These are phyloP conservation scores for Miniopterus natalensis DNA, from an alignment of 2,113 vertebrate genomes.

Conservation along the genomic window DNA sequence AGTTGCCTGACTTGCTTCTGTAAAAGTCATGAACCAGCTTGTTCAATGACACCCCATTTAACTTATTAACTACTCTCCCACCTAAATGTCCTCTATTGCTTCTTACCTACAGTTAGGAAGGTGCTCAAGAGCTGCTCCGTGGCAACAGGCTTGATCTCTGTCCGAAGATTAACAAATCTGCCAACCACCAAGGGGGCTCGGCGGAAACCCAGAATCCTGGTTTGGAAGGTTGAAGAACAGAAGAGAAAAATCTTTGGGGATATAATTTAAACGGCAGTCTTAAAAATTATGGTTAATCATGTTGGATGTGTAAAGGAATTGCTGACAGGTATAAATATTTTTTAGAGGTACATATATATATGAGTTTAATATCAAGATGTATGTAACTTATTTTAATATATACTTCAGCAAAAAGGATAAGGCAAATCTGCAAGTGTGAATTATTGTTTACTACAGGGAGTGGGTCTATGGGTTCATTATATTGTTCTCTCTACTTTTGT, in stretches of 20 bases:
- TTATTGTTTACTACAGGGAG: not conserved
- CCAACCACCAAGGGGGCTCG: constrained; percentile 97
- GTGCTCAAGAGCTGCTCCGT: constrained; percentile 97
- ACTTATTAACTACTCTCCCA: not conserved
- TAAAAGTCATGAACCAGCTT: constrained; percentile 3
- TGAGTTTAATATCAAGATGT: not conserved
- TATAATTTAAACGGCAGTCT: not conserved
- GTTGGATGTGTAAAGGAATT: not conserved
- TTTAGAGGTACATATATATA: constrained; percentile 31
- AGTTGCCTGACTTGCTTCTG: not conserved
- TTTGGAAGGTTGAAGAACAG: constrained; percentile 54
- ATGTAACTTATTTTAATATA: not conserved
- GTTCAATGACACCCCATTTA: not conserved
- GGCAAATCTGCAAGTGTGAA: not conserved
- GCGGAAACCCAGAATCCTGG: constrained; percentile 97
- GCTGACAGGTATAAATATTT: not conserved
- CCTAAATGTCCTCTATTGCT: not conserved
- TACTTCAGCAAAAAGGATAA: not conserved
- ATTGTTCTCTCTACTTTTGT: not conserved
- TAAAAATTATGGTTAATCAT: constrained; percentile 50
- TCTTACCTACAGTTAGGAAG: constrained; percentile 95
- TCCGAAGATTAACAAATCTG: constrained; percentile 95
- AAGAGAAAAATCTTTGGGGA: constrained; percentile 51
- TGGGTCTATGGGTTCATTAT: not conserved
- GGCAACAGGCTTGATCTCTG: constrained; percentile 97